Conservation (phyloP, 30 jellyfish, hydroid and myxozoan species). For the Hydra vulgaris region DNA sequence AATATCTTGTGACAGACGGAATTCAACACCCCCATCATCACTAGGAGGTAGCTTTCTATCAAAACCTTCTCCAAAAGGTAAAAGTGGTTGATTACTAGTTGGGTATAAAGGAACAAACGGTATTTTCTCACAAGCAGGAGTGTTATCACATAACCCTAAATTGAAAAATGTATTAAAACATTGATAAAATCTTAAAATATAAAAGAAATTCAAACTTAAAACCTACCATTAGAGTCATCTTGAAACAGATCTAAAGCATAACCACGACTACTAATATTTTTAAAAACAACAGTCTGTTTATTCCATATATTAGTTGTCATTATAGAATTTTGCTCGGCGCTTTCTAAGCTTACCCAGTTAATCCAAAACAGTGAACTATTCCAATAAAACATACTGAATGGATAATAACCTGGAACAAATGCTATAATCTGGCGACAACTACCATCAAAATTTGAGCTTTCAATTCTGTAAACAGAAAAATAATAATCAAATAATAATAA, state of each 20-base stretch:
- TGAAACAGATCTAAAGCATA: neutral
- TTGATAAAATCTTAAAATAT: no score
- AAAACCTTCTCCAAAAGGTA: neutral
- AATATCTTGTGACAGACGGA: neutral
- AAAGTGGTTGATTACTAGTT: neutral
- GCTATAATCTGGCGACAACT: neutral
- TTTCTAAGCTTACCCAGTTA: neutral
- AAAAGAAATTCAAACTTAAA: neutral
- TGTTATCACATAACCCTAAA: neutral
- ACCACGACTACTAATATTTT: neutral
- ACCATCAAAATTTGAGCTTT: neutral
- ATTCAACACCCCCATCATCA: neutral
- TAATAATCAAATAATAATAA: no score
- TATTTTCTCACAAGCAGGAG: neutral
- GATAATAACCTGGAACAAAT: neutral
- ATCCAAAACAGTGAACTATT: neutral
- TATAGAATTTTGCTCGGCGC: neutral
- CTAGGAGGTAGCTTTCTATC: constrained; percentile 8
- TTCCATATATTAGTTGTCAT: neutral
- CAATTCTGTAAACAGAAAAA: neutral
- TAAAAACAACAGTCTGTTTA: neutral
- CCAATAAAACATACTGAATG: neutral
- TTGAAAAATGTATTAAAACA: no score
- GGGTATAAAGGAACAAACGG: neutral
- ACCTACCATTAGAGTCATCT: neutral